These are phyloP conservation scores for Orientallactaga bullata DNA, from an alignment of 2,113 vertebrate genomes.

Conservation along the genomic window DNA sequence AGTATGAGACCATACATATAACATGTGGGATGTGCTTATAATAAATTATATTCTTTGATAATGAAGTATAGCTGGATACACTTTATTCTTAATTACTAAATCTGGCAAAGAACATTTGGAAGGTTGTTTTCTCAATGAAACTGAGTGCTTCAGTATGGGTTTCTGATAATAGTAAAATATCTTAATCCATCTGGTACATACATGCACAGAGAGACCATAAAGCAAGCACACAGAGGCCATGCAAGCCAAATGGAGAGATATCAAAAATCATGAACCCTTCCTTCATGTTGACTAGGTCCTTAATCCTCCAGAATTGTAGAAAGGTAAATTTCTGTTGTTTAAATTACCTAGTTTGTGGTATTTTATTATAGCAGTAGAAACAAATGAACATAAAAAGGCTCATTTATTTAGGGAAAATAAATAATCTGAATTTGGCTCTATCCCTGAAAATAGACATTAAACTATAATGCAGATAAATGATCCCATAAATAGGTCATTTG, in stretches of 20 bases:
- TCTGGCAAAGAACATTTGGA: neutral
- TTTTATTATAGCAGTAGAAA: neutral
- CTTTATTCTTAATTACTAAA: constrained; percentile 23
- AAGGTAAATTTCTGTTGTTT: neutral
- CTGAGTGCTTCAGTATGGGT: neutral
- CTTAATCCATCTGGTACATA: neutral
- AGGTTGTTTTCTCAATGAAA: neutral
- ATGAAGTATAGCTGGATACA: neutral
- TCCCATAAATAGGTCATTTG: neutral
- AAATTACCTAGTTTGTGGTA: neutral
- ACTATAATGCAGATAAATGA: neutral
- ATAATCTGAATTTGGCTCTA: neutral
- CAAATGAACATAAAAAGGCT: neutral
- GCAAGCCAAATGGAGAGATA: neutral
- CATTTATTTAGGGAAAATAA: neutral
- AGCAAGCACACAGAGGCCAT: neutral
- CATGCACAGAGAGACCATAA: neutral
- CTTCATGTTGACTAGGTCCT: neutral
- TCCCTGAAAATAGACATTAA: neutral
- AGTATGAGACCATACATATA: neutral
- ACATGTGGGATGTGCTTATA: neutral
- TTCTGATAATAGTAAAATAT: neutral
- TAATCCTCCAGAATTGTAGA: neutral
- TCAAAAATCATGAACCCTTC: neutral
- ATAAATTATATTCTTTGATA: neutral